phyloP scores from a whole-genome alignment of 2,113 vertebrate genomes.

The Sapayoa aenigma region DNA sequence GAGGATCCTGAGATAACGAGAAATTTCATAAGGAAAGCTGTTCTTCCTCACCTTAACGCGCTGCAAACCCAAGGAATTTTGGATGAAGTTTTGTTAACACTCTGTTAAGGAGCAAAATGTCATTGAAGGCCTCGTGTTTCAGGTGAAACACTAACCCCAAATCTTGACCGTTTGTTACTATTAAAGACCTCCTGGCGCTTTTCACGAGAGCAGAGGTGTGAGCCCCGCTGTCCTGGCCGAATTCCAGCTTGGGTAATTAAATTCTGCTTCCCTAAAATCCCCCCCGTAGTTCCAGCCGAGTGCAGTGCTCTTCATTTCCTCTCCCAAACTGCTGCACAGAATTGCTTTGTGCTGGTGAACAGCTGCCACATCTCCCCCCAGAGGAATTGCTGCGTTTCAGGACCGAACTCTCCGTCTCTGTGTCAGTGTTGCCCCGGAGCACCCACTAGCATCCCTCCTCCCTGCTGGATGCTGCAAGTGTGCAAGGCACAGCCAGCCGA shows the following conservation, averaged over 20 bases:
- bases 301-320: slow-evolving; percentile 67
- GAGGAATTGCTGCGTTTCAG: slow-evolving; percentile 32
- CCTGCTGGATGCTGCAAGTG: not conserved
- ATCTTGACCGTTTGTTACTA: not conserved
- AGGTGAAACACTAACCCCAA: not conserved
- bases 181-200: slow-evolving; percentile 47
- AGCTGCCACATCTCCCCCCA: slow-evolving; percentile 63
- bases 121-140: accelerated
- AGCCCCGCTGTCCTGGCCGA: slow-evolving; percentile 59
- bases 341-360: slow-evolving; percentile 66
- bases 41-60: not conserved
- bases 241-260: slow-evolving; percentile 70
- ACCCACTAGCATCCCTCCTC: not conserved
- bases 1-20: not conserved
- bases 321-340: slow-evolving; percentile 14
- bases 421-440: not conserved
- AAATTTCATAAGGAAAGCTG: not conserved
- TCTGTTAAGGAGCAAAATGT: not conserved
- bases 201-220: slow-evolving; percentile 56
- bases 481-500: not conserved
- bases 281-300: slow-evolving; percentile 44
- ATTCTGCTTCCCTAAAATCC: slow-evolving; percentile 61
- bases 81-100: not conserved
- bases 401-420: not conserved
- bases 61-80: not conserved